A percentile compares a stretch with the other conserved stretches of the same genome.
phyloP scores from a whole-genome alignment of 2,888 invertebrate genomes.

The Busseola fusca region DNA sequence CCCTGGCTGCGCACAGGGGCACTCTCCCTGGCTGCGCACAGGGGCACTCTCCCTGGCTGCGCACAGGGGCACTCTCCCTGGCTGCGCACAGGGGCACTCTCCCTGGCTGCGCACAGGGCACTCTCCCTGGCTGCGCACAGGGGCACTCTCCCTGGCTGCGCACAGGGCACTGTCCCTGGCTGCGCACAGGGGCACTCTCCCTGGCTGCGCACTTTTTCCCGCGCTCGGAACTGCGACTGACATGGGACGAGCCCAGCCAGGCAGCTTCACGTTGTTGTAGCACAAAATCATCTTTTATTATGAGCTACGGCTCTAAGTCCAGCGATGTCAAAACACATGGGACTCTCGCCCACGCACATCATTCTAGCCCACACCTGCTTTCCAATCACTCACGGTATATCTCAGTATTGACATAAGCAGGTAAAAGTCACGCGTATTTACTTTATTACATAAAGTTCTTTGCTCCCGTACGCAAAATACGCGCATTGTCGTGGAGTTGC shows the following conservation, averaged over 20 bases:
- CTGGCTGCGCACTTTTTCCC: neutral
- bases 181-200: neutral
- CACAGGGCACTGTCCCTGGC: neutral
- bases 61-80: too few relatives aligned
- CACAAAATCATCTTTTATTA: neutral
- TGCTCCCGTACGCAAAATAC: too few relatives aligned
- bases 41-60: too few relatives aligned
- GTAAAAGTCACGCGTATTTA: constrained; percentile 37
- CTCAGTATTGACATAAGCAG: constrained; percentile 20
- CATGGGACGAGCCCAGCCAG: neutral
- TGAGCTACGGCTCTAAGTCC: neutral
- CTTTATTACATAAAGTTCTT: constrained; percentile 32
- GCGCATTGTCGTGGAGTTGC: too few relatives aligned
- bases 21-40: too few relatives aligned
- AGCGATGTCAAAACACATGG: neutral
- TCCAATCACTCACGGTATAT: constrained; percentile 28
- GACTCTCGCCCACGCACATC: constrained; percentile 14
- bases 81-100: too few relatives aligned
- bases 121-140: too few relatives aligned
- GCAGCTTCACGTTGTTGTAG: neutral
- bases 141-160: neutral
- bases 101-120: too few relatives aligned
- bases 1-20: too few relatives aligned
- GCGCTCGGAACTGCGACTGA: neutral
- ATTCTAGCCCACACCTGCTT: constrained; percentile 32